Base-by-base conservation (phyloP, 2,113 vertebrate species). In the Menidia beryllina region DNA sequence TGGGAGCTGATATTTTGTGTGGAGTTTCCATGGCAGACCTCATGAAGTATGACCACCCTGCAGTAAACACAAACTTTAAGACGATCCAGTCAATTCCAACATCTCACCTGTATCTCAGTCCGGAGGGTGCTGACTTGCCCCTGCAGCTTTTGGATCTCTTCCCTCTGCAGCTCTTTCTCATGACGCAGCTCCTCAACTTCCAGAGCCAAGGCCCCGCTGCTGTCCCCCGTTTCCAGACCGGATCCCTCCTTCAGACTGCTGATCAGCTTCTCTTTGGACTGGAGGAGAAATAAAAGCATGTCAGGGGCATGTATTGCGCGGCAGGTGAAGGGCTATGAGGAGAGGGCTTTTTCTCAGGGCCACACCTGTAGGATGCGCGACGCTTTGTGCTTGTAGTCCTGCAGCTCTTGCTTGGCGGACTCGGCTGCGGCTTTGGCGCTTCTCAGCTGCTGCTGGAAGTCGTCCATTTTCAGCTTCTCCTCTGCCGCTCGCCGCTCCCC, bases 211-310 rank as follows among this genome's bases (percentile, higher is more conserved):
- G 94, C 85, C 1, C 94, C 86, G 6, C 88, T 93, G 57, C 92
- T 95, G 0, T 99, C 97, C 59, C 96, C 82, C 5, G 93, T 90
- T 76, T 99, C 98, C 81, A 99, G 92, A 58, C 96, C 95, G 14
- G 97, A 97, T n/a, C 98, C 97, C 89, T 99, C 98, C 84, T 99
- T 99, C 75, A 99, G 90, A 85, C 97, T 98, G 93, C 94, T 99
- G 80, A 99, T 99, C 81, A 99, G 78, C 89, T 99, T 99, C 84
- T 99, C 98, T 92, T 99, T 99, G 69, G 98, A 99, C 97, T 99
- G 3, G 51, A 17, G 52, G 38, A 56, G 26, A n/a, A 24, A 41
- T 9, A 21, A 62, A 55, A 55, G 48, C 8, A 39, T 2, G 1
- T 25, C 0, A 25, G 6, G 13, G 3, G 26, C 4, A 21, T 15